Percentiles rank a stretch among this genome's conserved stretches.
Evolutionary conservation across 2,888 invertebrate genomes (phyloP).

Genomic region (Serripes groenlandicus): DNA sequence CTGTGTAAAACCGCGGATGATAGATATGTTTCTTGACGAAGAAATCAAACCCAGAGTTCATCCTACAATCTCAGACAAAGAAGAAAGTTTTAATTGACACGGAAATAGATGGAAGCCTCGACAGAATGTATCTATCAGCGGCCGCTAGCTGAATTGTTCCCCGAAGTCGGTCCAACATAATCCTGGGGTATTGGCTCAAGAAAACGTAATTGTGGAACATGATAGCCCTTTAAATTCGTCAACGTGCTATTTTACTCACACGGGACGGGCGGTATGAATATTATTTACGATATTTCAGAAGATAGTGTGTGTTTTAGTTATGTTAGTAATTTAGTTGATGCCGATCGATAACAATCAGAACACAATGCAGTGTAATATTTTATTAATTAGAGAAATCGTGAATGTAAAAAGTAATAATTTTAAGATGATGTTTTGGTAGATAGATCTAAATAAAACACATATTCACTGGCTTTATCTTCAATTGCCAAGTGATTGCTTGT

Average conservation of each 20-base stretch:
- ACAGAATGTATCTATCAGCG: slow-evolving; percentile 67
- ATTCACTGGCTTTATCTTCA: too few relatives aligned
- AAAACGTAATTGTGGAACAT: slow-evolving; percentile 64
- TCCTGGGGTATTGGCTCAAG: slow-evolving; percentile 45
- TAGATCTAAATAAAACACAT: too few relatives aligned
- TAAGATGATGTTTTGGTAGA: too few relatives aligned
- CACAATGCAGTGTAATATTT: too few relatives aligned
- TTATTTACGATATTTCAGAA: not conserved
- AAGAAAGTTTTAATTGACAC: slow-evolving; percentile 67
- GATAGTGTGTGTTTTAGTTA: not conserved
- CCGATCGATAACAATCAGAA: too few relatives aligned
- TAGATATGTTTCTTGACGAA: slow-evolving; percentile 63
- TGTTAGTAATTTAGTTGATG: not conserved
- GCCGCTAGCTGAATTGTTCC: slow-evolving; percentile 62
- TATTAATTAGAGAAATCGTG: too few relatives aligned
- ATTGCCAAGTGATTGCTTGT: too few relatives aligned
- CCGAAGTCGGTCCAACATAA: slow-evolving; percentile 62
- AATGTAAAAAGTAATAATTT: too few relatives aligned
- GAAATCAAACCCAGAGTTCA: slow-evolving; percentile 65
- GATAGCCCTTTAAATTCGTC: slow-evolving; percentile 51
- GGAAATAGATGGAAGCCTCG: slow-evolving; percentile 66
- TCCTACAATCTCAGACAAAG: slow-evolving; percentile 66
- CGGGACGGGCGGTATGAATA: slow-evolving; percentile 2
- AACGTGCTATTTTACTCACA: slow-evolving; percentile 54
- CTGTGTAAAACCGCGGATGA: slow-evolving; percentile 63